A percentile compares a stretch with the other conserved stretches of the same genome.
phyloP scores from a whole-genome alignment of 23 tunicate genomes.

The Oikopleura dioica region DNA sequence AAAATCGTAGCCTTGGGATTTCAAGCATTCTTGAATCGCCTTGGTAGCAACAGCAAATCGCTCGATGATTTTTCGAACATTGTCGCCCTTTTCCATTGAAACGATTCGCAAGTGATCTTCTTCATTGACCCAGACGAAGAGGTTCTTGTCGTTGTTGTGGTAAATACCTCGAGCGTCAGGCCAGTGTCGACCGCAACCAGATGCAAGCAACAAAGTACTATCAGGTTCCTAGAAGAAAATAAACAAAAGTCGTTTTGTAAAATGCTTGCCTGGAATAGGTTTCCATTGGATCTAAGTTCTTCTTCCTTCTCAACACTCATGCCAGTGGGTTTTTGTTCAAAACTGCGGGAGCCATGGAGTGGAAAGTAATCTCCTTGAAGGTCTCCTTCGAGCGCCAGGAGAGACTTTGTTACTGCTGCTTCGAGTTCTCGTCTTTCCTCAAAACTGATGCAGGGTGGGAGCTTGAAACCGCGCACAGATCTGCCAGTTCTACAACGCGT shows the following conservation, averaged over 20 bases:
- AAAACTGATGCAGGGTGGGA: conserved; percentile 54
- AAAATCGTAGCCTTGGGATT: conserved; percentile 26
- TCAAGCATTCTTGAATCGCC: conserved; percentile 13
- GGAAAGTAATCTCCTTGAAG: conserved; percentile 60
- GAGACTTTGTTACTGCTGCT: conserved; percentile 22
- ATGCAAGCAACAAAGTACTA: background rate
- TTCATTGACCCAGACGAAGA: conserved; percentile 12
- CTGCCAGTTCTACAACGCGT: conserved; percentile 63
- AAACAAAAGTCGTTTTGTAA: too few species aligned
- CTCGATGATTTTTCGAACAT: background rate
- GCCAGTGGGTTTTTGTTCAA: background rate
- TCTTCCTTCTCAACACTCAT: background rate
- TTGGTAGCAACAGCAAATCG: background rate
- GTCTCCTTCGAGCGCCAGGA: conserved; percentile 34
- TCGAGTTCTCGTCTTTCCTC: conserved; percentile 50
- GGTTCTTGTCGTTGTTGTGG: background rate
- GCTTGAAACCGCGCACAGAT: conserved; percentile 42
- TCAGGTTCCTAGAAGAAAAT: too few species aligned
- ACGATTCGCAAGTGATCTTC: conserved; percentile 2
- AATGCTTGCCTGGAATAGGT: conserved; percentile 10
- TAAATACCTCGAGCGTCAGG: conserved; percentile 13
- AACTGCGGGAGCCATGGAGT: conserved; percentile 8
- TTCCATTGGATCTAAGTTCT: background rate
- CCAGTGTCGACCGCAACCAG: conserved; percentile 12
- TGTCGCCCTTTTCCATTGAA: conserved; percentile 8